phyloP scores from a whole-genome alignment of 2,113 vertebrate genomes.

The Octodon degus region DNA sequence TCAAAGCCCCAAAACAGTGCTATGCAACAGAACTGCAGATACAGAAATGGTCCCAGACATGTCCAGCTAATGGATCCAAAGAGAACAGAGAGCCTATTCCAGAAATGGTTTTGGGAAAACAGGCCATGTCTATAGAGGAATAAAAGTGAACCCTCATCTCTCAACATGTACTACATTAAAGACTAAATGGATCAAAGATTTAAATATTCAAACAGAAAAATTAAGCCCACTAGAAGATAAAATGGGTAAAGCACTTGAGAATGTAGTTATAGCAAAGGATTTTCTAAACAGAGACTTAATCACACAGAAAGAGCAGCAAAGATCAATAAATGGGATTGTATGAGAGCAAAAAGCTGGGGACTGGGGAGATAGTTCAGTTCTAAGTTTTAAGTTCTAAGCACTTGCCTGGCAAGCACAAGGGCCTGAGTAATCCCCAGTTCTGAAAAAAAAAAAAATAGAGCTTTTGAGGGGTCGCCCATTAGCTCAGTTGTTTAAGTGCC shows the following conservation, averaged over 20 bases:
- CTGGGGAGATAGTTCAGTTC: no score
- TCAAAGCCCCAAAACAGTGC: neutral
- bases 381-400: no score
- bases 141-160: neutral
- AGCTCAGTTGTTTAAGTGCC: no score
- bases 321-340: neutral
- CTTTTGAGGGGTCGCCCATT: no score
- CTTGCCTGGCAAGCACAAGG: no score
- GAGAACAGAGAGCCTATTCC: neutral
- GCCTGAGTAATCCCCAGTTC: no score
- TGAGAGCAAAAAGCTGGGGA: neutral
- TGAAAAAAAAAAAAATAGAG: no score
- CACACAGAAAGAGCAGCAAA: neutral
- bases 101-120: neutral
- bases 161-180: neutral
- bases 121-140: neutral
- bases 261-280: neutral
- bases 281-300: neutral
- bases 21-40: neutral
- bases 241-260: neutral
- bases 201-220: neutral
- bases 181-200: neutral
- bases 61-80: neutral
- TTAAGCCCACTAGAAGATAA: neutral
- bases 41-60: neutral